Evolutionary conservation across 2,113 vertebrate species (phyloP).

Genomic region (Rhabdornis inornatus): DNA sequence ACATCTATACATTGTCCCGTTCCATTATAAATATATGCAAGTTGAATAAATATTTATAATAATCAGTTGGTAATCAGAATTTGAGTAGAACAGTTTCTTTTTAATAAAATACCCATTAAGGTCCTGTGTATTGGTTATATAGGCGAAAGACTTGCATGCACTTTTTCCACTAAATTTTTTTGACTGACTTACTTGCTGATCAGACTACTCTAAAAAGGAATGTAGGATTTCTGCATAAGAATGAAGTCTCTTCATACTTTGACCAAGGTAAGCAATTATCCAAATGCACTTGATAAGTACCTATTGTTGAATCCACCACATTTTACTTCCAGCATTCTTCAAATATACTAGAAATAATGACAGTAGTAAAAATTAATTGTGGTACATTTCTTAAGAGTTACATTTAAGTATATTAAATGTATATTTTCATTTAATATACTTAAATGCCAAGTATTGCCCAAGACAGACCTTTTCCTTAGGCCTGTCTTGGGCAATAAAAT

Average conservation of each 20-base stretch:
- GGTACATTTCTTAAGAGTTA: not conserved
- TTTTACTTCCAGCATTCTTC: not conserved
- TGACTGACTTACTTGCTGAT: not conserved
- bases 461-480: not conserved
- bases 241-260: not conserved
- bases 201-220: not conserved
- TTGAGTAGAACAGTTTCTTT: not conserved
- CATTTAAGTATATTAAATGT: not conserved
- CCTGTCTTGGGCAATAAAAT: not conserved
- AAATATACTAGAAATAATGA: not conserved
- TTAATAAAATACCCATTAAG: not conserved
- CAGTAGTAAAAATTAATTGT: not conserved
- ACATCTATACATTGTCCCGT: not conserved
- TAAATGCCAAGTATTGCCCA: too few species aligned
- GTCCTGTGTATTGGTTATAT: not conserved
- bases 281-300: not conserved
- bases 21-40: not conserved
- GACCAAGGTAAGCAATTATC: not conserved
- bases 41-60: not conserved
- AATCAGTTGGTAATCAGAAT: not conserved
- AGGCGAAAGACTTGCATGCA: not conserved
- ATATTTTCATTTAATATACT: too few species aligned
- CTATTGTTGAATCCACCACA: not conserved
- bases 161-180: not conserved
- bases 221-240: not conserved